Evolutionary conservation across 2,888 invertebrate species (phyloP).

Genomic region (Sphaerophoria rueppellii): DNA sequence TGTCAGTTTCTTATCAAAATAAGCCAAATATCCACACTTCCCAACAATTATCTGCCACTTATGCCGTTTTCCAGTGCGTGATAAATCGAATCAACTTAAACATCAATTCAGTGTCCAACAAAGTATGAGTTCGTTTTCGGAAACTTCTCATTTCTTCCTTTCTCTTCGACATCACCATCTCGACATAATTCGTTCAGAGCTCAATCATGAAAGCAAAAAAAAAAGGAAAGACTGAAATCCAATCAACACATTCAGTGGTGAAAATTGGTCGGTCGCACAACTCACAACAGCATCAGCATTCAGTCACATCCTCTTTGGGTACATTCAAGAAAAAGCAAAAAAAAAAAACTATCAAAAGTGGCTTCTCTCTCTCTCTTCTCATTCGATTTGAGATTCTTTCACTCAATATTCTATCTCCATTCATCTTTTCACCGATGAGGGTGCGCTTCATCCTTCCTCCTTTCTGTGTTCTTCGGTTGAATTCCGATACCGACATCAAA

Average conservation of each 20-base stretch:
- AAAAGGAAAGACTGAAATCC: conserved; percentile 50
- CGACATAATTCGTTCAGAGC: conserved; percentile 29
- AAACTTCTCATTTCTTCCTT: too few species aligned
- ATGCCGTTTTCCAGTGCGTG: conserved; percentile 8
- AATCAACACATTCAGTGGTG: conserved; percentile 62
- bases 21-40: conserved; percentile 24
- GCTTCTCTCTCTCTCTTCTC: background rate
- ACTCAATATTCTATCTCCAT: conserved; percentile 32
- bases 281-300: background rate
- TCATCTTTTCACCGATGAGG: conserved; percentile 35
- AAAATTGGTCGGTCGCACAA: conserved; percentile 35
- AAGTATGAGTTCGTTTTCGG: conserved; percentile 23
- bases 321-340: too few species aligned
- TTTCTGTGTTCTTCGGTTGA: conserved; percentile 2
- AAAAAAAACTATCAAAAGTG: background rate
- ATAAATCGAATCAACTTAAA: conserved; percentile 63
- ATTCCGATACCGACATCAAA: conserved; percentile 53
- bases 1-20: conserved; percentile 10
- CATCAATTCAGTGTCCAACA: conserved; percentile 55
- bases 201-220: conserved; percentile 51
- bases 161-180: background rate
- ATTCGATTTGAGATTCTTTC: conserved; percentile 15
- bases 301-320: conserved; percentile 14
- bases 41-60: conserved; percentile 39
- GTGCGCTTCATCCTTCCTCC: background rate